phyloP scores from a whole-genome alignment of 2,113 vertebrate genomes.

The Uropsilus gracilis region DNA sequence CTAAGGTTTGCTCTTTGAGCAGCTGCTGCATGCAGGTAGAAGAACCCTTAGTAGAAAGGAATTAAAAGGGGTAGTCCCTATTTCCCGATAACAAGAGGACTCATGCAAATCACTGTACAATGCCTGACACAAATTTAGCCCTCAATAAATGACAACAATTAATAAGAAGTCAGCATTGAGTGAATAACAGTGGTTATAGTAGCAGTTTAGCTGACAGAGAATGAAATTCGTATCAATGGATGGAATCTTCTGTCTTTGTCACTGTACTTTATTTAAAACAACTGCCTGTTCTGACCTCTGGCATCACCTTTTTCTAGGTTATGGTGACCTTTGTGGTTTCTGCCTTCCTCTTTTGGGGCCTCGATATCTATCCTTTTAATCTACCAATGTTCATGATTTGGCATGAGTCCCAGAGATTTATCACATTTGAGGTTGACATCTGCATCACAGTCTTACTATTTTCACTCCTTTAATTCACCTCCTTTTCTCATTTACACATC shows the following conservation, averaged over 20 bases:
- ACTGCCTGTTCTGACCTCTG: not conserved
- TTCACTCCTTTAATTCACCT: conserved; percentile 8
- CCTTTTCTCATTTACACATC: conserved; percentile 35
- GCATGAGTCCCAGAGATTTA: not conserved
- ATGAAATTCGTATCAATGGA: not conserved
- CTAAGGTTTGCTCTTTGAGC: too few species aligned
- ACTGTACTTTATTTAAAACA: not conserved
- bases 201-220: not conserved
- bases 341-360: not conserved
- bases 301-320: not conserved
- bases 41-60: too few species aligned
- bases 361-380: not conserved
- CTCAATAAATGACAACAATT: not conserved
- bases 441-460: not conserved
- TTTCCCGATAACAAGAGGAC: too few species aligned
- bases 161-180: not conserved
- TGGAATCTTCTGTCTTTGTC: not conserved
- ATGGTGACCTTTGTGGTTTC: not conserved
- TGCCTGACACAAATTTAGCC: not conserved
- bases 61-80: too few species aligned
- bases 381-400: not conserved
- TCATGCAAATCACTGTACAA: not conserved
- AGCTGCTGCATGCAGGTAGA: too few species aligned
- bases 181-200: not conserved
- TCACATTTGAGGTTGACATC: not conserved